Evolutionary conservation across 2,888 invertebrate species (phyloP).

Genomic region (Idaea straminata): DNA sequence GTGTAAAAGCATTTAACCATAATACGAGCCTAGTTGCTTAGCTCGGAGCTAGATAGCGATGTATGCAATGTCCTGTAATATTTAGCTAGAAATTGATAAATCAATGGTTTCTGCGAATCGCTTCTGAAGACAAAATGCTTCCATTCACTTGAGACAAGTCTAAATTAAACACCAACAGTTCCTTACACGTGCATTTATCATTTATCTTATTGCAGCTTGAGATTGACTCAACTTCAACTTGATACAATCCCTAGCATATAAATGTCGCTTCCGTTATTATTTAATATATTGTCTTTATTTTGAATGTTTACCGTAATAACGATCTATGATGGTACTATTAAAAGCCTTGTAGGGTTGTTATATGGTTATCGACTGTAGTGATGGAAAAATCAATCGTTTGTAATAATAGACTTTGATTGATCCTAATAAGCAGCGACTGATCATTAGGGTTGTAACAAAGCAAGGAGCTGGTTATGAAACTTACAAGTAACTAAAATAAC

Average conservation of each 20-base stretch:
- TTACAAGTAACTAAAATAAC: background rate
- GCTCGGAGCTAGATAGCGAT: no score
- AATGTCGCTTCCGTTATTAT: constrained; percentile 12
- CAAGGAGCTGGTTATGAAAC: constrained; percentile 40
- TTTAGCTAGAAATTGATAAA: no score
- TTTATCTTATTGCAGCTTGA: background rate
- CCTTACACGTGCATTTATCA: no score
- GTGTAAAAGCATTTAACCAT: no score
- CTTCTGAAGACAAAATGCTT: no score
- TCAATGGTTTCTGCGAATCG: no score
- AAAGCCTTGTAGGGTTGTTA: constrained; percentile 66
- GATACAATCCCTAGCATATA: background rate
- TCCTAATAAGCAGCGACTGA: constrained; percentile 75
- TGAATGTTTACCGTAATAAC: constrained; percentile 1
- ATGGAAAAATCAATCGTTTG: constrained; percentile 59
- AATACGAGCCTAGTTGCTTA: no score
- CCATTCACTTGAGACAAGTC: no score
- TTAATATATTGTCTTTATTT: constrained; percentile 4
- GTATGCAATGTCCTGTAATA: no score
- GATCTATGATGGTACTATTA: constrained; percentile 59
- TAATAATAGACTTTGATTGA: constrained; percentile 63
- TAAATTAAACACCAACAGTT: no score
- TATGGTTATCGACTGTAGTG: constrained; percentile 37
- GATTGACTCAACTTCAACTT: background rate
- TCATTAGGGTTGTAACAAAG: constrained; percentile 71